A percentile compares a stretch with the other conserved stretches of the same genome.
Conservation (phyloP, 2,797 vertebrate species). For the Anguilla obscura region DNA sequence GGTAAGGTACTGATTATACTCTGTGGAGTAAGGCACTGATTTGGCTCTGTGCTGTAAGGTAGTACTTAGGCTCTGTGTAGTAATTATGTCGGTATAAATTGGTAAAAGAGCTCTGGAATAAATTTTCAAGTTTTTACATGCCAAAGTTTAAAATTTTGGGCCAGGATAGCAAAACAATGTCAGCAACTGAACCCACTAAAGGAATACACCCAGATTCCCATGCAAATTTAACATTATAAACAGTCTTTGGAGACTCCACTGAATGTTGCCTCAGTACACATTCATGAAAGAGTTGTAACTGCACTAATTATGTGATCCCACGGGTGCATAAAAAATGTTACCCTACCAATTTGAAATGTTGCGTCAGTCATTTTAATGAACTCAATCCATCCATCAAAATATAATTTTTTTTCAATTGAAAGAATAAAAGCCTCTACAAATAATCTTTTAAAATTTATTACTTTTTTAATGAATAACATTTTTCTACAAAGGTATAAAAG, state of each 20-base stretch:
- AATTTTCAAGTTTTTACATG: not conserved
- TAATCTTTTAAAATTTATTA: not conserved
- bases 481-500: not conserved
- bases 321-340: slow-evolving; percentile 23
- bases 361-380: slow-evolving; percentile 70
- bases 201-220: not conserved
- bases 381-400: slow-evolving; percentile 20
- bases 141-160: not conserved
- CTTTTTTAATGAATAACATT: not conserved
- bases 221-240: slow-evolving; percentile 25
- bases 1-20: too few relatives aligned
- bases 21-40: too few relatives aligned
- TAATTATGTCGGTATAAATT: too few relatives aligned
- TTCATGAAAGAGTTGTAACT: slow-evolving; percentile 28
- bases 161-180: slow-evolving; percentile 14
- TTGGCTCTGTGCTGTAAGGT: too few relatives aligned
- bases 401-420: slow-evolving; percentile 1
- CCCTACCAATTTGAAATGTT: slow-evolving; percentile 67
- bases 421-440: slow-evolving; percentile 22
- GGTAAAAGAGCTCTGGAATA: not conserved
- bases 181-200: not conserved
- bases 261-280: slow-evolving; percentile 34
- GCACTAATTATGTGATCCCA: slow-evolving; percentile 34
- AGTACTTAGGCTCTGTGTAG: too few relatives aligned
- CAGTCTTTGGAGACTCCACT: slow-evolving; percentile 20